A percentile compares a stretch with the other conserved stretches of the same genome.
Conservation (phyloP, 2,797 vertebrate genomes). For the Artibeus lituratus region DNA sequence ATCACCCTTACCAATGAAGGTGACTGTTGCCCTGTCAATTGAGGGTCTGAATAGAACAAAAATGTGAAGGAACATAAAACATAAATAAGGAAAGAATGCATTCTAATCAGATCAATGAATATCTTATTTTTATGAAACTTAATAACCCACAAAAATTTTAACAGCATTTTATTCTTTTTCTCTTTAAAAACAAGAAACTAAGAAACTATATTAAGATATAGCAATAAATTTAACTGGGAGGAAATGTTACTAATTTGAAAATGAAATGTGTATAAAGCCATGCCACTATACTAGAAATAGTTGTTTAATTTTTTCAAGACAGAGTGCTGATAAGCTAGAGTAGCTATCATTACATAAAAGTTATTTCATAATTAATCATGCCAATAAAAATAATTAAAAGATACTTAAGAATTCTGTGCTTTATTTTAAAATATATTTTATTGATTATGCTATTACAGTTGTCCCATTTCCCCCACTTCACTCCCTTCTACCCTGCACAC, state of each 20-base stretch:
- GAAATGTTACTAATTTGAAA: background rate
- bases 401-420: background rate
- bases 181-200: slow-evolving; percentile 10
- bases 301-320: background rate
- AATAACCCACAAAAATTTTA: background rate
- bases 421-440: background rate
- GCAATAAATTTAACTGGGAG: background rate
- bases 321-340: background rate
- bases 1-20: background rate
- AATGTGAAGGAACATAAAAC: background rate
- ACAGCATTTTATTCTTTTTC: background rate
- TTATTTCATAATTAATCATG: slow-evolving; percentile 24
- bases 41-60: background rate
- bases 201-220: background rate
- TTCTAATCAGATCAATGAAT: background rate
- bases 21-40: too few species aligned
- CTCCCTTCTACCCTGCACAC: too few species aligned
- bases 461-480: too few species aligned
- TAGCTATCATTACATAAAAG: background rate
- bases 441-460: too few species aligned
- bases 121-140: background rate
- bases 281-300: background rate
- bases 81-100: background rate
- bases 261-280: background rate
- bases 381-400: background rate